These are phyloP conservation scores for Folsomia candida DNA, from an alignment of 2,888 invertebrate species.

Conservation along the genomic window DNA sequence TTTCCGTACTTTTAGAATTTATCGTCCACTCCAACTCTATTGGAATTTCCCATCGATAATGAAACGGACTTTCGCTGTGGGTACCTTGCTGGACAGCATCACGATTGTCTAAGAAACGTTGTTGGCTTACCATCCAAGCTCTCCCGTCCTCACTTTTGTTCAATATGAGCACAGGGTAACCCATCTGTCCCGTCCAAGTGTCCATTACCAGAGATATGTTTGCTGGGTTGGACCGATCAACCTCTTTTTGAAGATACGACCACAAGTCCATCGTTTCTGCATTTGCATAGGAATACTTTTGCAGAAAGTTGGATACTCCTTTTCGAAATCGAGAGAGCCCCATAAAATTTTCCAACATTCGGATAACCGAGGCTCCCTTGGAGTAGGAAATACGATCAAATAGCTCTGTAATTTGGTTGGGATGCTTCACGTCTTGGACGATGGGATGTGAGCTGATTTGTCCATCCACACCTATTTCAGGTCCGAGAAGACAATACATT, in stretches of 20 bases:
- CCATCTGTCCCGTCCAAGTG: constrained; percentile 87
- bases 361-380: constrained; percentile 58
- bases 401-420: constrained; percentile 85
- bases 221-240: constrained; percentile 55
- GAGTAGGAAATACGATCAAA: constrained; percentile 90
- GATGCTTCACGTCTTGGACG: constrained; percentile 76
- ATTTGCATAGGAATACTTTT: constrained; percentile 67
- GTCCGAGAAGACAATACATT: too few relatives aligned
- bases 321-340: constrained; percentile 68
- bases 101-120: constrained; percentile 71
- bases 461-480: constrained; percentile 72
- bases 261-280: constrained; percentile 79
- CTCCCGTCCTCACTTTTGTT: constrained; percentile 58
- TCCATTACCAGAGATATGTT: constrained; percentile 67
- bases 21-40: constrained; percentile 54
- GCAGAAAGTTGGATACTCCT: constrained; percentile 73
- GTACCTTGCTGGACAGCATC: constrained; percentile 53
- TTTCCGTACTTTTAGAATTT: background rate
- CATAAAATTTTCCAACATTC: constrained; percentile 83
- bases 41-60: constrained; percentile 83
- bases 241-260: constrained; percentile 63
- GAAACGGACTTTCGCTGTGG: constrained; percentile 48
- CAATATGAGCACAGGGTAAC: constrained; percentile 68
- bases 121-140: constrained; percentile 64
- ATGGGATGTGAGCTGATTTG: constrained; percentile 86